A percentile compares a stretch with the other conserved stretches of the same genome.
These are phyloP conservation scores for Heliconius hermathena DNA, from an alignment of 1,140 invertebrate species.

Conservation along the genomic window DNA sequence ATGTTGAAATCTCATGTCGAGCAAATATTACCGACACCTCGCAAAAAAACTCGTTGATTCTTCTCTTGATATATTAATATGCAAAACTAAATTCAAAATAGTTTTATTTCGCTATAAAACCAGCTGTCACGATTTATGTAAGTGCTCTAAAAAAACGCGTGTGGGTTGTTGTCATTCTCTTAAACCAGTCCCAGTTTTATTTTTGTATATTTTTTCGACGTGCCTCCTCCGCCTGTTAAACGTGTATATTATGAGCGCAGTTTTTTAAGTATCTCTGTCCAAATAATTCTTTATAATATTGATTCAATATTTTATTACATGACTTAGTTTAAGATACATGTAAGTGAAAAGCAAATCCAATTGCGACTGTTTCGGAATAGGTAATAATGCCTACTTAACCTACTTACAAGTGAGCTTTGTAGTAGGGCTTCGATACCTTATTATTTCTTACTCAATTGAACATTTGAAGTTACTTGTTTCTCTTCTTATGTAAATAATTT, in stretches of 20 bases:
- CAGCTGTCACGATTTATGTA: slow-evolving; percentile 55
- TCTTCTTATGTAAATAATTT: not conserved
- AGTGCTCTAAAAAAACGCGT: slow-evolving; percentile 58
- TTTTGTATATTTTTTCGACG: slow-evolving; percentile 44
- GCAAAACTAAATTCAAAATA: slow-evolving; percentile 47
- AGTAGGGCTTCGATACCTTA: slow-evolving; percentile 50
- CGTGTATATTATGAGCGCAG: not conserved
- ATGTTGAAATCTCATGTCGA: slow-evolving; percentile 41
- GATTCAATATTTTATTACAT: slow-evolving; percentile 25
- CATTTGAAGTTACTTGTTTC: slow-evolving; percentile 17
- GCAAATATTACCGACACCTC: slow-evolving; percentile 42
- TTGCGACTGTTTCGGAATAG: slow-evolving; percentile 39
- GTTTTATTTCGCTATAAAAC: slow-evolving; percentile 54
- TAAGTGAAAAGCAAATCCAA: slow-evolving; percentile 33
- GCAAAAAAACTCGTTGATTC: slow-evolving; percentile 26
- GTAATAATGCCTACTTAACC: slow-evolving; percentile 52
- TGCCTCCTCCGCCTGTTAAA: slow-evolving; percentile 8
- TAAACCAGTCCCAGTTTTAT: slow-evolving; percentile 50
- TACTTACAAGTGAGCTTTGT: slow-evolving; percentile 53
- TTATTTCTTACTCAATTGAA: slow-evolving; percentile 45
- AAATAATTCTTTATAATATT: not conserved
- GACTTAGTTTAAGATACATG: slow-evolving; percentile 33
- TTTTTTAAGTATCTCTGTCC: not conserved
- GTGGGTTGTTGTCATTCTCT: slow-evolving; percentile 56
- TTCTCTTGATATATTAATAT: slow-evolving; percentile 45